Base-by-base conservation (phyloP, 2,797 vertebrate species). In the Chelon labrosus region DNA sequence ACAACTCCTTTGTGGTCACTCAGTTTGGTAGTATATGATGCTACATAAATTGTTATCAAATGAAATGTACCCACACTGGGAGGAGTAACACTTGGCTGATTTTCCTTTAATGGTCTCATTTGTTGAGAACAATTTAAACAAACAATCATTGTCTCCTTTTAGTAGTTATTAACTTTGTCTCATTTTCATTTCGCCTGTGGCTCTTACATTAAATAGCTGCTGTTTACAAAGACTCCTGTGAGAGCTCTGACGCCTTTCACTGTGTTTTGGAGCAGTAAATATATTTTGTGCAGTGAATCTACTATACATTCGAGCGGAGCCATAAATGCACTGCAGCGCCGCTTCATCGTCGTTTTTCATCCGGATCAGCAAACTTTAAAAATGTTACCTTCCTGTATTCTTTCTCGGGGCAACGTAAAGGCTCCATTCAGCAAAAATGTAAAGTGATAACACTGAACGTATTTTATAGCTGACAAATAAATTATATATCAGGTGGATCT, bases 31-130 rank as follows among this genome's bases (percentile, higher is more conserved):
- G 16, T 10, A 55, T 3, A 31, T 16, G 3, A 37, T 35, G 7
- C 16, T 35, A 35, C 31, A 35, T 8, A 17, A 55, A 13, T n/a
- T 17, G 47, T 27, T 31, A 19, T 47, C 3, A 12, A 41, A 13
- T 41, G 64, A 79, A 47, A 56, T 39, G 59, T 25, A 54, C 14
- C 39, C 37, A 22, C 42, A 38, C 54, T 50, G 65, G 46, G 42
- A 62, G 4, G 19, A 53, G 55, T 10, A 56, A 77, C 69, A 61
- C 56, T 70, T 10, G 53, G 27, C 17, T 70, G 71, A 47, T 49
- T 73, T 80, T 35, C 2, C 53, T 16, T 57, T 39, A 31, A 59
- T 51, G 22, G 44, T 70, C 41, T 77, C 38, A 65, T 74, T 75
- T 73, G 60, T 52, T 67, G 31, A 65, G 55, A 56, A 39, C 38